A percentile compares a stretch with the other conserved stretches of the same genome.
Conservation (phyloP, 2,113 vertebrate species). For the Pionites leucogaster region DNA sequence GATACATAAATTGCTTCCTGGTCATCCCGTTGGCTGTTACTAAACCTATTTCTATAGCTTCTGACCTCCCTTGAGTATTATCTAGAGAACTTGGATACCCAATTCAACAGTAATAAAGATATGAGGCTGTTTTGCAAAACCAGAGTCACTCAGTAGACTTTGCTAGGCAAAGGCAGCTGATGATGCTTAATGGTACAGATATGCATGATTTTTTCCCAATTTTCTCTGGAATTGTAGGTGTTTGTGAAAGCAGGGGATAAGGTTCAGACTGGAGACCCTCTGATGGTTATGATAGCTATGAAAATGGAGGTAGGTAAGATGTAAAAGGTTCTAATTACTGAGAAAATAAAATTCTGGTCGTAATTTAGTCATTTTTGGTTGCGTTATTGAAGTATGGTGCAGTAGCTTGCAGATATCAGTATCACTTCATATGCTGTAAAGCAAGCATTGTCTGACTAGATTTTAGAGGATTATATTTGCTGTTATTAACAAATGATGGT, state of each 20-base stretch:
- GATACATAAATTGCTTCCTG: neutral
- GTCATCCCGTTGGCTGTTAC: neutral
- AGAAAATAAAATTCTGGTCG: neutral
- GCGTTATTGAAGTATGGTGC: neutral
- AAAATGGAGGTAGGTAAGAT: conserved; percentile 93
- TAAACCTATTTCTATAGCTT: neutral
- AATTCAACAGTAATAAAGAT: neutral
- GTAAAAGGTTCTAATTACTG: neutral
- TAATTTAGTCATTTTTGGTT: neutral
- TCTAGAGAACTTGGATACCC: neutral
- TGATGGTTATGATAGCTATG: conserved; percentile 99
- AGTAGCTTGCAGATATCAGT: neutral
- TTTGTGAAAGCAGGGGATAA: conserved; percentile 91
- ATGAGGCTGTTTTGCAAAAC: neutral
- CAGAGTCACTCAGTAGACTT: neutral
- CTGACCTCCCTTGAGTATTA: neutral
- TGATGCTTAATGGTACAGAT: neutral
- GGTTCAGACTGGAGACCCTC: conserved; percentile 86
- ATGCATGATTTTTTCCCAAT: neutral
- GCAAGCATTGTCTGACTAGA: neutral
- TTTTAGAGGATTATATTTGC: conserved; percentile 40
- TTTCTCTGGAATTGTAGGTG: conserved; percentile 77
- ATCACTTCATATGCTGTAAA: neutral
- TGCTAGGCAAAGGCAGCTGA: neutral
- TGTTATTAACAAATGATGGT: neutral